Base-by-base conservation (phyloP, 2,113 vertebrate species). In the Herpetotheres cachinnans region DNA sequence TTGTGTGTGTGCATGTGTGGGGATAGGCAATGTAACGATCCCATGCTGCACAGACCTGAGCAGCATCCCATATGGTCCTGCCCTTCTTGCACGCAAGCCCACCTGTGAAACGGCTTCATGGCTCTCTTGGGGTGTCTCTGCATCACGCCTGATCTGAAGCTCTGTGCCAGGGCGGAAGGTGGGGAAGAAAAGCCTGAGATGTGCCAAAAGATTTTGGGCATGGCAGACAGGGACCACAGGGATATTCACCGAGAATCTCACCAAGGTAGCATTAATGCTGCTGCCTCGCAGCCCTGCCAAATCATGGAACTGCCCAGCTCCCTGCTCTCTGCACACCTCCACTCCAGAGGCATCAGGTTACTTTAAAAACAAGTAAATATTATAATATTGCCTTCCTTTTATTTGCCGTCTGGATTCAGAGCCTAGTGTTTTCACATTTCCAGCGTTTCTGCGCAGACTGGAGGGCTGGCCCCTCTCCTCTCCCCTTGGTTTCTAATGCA, bases 51-150 rank as follows among this genome's bases (percentile, higher is more conserved):
- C 2, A 4, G 89, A 61, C 55, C 72, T 18, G 27, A 66, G 77
- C 77, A 44, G 42, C 59, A 16, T 70, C 59, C 47, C 49, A 3
- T 44, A 13, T 4, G 1, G 22, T 38, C 32, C 71, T 82, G 56
- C 24, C 26, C 49, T 81, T 50, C 80, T 32, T 16, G 30, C 42
- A 69, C 3, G 0, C 1, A 3, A 83, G 69, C 29, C 54, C 3
- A 6, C 71, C 66, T 44, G 27, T 1, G 1, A 19, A 87, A 61
- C 0, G 0, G 42, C 66, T 61, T 69, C 6, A 1, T 27, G 61
- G 67, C 67, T 92, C 42, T 1, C 74, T 61, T 56, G 36, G 30
- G 79, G 22, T 56, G 26, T 65, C 49, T 87, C 32, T 58, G 62
- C 46, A 13, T 73, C 26, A 1, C 1, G 1, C 49, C 13, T 50